Evolutionary conservation across 2,888 invertebrate species (phyloP), one percentile per base, ranked within the genome.

Genomic region (Encarsia formosa): DNA sequence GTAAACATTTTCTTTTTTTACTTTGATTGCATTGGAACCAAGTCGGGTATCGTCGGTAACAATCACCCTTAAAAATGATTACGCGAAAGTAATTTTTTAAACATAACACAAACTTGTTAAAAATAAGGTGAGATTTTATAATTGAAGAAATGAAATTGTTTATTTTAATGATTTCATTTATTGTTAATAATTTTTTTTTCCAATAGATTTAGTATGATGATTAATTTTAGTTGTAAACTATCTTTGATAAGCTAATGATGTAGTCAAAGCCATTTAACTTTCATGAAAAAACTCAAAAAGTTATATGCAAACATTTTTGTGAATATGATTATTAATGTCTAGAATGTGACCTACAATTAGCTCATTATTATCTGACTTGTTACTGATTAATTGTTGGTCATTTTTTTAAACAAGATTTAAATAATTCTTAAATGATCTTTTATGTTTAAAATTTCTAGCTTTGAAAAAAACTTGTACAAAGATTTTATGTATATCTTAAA

Each of bases 41-140:
- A 41, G 19, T 47, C 31, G 45, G 41, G 22, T 39, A 24, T 43
- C 43, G 24, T 44, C 20, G 16, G 22, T 20, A 43, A 44, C 32
- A 24, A 37, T 46, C 44, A 32, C 42, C 32, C 8, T 29, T 48
- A 26, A 26, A 23, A 46, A 20, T 38, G 31, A 42, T 45, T 52
- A 20, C 24, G n/a, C n/a, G 46, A 49, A 52, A 49, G 26, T 38
- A 55, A 49, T 52, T 56, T 52, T 46, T 52, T 38, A 49, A 38
- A 45, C 15, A 6, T 6, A 20, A 37, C 35, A 40, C 29, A 37
- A 38, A 39, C 13, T 52, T 41, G 23, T 45, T 16, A 11, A 20
- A 48, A 47, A 42, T n/a, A 15, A 38, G 9, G 9, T 26, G 43
- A 42, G 26, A 15, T 52, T 52, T 49, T 52, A 49, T 47, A 44